Evolutionary conservation across 2,888 invertebrate species (phyloP).

Genomic region (Thymelicus lineola): DNA sequence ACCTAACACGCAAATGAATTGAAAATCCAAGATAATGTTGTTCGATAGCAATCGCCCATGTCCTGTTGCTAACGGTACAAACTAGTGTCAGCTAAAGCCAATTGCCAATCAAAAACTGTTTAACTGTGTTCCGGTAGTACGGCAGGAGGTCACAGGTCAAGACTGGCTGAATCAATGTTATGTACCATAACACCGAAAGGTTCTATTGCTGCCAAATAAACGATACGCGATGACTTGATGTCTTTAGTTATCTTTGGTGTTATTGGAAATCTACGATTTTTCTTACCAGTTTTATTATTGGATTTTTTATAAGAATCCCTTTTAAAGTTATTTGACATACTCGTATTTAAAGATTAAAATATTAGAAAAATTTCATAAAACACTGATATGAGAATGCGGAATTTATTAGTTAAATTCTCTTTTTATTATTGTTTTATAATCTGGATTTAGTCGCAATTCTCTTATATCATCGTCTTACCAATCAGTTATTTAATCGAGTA

Average conservation of each 20-base stretch:
- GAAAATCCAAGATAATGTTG: slow-evolving; percentile 38
- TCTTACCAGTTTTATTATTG: no score
- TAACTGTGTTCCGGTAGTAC: slow-evolving; percentile 48
- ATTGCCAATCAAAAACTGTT: slow-evolving; percentile 48
- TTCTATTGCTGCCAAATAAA: background rate
- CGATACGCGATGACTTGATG: slow-evolving; percentile 13
- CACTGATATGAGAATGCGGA: no score
- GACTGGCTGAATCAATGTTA: slow-evolving; percentile 39
- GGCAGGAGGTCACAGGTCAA: slow-evolving; percentile 43
- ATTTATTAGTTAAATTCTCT: no score
- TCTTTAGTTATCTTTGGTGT: background rate
- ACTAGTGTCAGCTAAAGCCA: slow-evolving; percentile 44
- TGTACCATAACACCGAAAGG: slow-evolving; percentile 18
- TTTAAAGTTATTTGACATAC: no score
- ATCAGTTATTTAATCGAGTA: background rate
- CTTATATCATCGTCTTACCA: background rate
- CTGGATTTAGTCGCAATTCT: background rate
- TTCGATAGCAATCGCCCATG: slow-evolving; percentile 36
- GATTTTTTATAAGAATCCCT: no score
- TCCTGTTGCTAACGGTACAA: slow-evolving; percentile 38
- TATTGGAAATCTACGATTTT: no score
- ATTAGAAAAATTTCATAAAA: no score
- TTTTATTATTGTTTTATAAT: background rate
- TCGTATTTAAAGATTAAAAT: no score
- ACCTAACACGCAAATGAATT: slow-evolving; percentile 37